Evolutionary conservation across 2,113 vertebrate species (phyloP), one percentile per base, ranked within the genome.

Genomic region (Perca flavescens): DNA sequence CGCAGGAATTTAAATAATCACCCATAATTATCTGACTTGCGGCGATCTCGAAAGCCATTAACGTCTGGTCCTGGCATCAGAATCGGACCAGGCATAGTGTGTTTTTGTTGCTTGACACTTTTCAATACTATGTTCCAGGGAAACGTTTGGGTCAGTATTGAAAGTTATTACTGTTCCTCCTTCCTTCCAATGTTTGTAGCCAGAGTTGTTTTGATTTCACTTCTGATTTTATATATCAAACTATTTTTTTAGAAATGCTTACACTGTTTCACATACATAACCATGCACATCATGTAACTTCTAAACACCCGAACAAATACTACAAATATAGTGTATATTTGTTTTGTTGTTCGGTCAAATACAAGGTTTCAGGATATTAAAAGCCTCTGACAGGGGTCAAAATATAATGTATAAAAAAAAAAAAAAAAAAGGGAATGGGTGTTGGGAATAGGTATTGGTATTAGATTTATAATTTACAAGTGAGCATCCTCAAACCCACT

Each of bases 391-490:
- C 5, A 28, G 3, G n/a, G 11, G 52, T 64, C 15, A 54, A 53
- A 40, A 52, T 25, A 15, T 10, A 62, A 36, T 28, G 31, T 17
- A 46, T 31, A 43, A 19, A n/a, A 36, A 67, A 50, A 3, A 9
- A 22, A 2, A 7, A 46, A 54, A 40, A 3, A 28, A 31, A 3
- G 9, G 2, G 47, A 28, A 68, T 10, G 13, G 36, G 21, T 46
- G 8, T 60, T 19, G 43, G 46, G 46, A 67, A 31, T 52, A 3
- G 5, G 3, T 56, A 4, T 49, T 40, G 34, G 5, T 61, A 4
- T 49, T 47, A 28, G n/a, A 66, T 79, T 65, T 28, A 25, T 66
- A 21, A 82, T 57, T 64, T 19, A 68, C 50, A 76, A 53, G 6
- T 57, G 1, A 64, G 16, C 15, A 46, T 40, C 25, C 58, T 67